These are phyloP conservation scores for Metellina segmentata DNA, from an alignment of 2,888 invertebrate species.

Conservation along the genomic window DNA sequence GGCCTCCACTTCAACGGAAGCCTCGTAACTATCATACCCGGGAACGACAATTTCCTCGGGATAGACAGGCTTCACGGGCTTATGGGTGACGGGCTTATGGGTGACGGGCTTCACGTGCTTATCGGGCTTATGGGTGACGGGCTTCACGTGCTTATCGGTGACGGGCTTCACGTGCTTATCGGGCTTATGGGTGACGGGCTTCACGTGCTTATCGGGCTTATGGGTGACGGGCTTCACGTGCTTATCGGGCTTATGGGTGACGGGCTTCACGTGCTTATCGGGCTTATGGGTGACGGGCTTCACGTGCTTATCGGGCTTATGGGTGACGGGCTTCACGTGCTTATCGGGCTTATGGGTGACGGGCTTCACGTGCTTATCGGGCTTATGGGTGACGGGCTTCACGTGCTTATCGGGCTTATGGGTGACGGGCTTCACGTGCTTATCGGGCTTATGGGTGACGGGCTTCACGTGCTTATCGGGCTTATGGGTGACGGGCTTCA, in stretches of 20 bases:
- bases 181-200: background rate
- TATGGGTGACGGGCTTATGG: background rate
- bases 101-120: background rate
- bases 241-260: background rate
- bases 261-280: background rate
- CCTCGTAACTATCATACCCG: background rate
- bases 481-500: background rate
- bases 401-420: background rate
- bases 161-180: background rate
- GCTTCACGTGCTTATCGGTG: background rate
- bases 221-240: background rate
- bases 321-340: background rate
- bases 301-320: too few relatives aligned
- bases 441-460: background rate
- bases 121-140: background rate
- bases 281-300: background rate
- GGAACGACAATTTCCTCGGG: background rate
- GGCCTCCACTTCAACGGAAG: background rate
- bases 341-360: background rate
- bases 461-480: background rate
- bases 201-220: background rate
- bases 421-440: too few relatives aligned
- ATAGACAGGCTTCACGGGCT: background rate
- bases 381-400: too few relatives aligned
- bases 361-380: background rate